phyloP scores from a whole-genome alignment of 2,797 vertebrate genomes.

The Falco novaeseelandiae region DNA sequence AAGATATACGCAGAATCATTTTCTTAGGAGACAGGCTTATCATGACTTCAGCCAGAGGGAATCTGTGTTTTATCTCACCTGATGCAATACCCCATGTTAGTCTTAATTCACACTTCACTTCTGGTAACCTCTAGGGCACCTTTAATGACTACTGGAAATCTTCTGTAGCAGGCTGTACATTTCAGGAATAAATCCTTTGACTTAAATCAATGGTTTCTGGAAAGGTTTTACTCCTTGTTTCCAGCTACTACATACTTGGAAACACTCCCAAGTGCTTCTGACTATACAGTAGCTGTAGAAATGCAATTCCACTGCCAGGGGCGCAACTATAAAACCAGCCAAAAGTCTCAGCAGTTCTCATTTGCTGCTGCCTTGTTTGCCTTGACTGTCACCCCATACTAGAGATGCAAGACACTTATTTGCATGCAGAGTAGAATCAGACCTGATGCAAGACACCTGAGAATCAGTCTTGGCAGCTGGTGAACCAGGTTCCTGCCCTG shows the following conservation, averaged over 20 bases:
- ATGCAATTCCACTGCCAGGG: background rate
- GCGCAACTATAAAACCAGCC: background rate
- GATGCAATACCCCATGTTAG: background rate
- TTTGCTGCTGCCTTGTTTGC: background rate
- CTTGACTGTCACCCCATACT: background rate
- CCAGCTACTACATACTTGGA: constrained; percentile 13
- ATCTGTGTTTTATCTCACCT: constrained; percentile 48
- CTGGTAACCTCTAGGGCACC: constrained; percentile 11
- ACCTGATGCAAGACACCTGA: background rate
- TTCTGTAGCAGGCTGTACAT: constrained; percentile 27
- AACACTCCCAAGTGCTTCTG: background rate
- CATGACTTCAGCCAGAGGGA: background rate
- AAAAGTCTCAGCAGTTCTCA: background rate
- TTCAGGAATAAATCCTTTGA: constrained; percentile 1
- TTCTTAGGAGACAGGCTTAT: constrained; percentile 8
- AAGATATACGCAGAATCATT: background rate
- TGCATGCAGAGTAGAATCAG: fast-evolving
- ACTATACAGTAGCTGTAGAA: background rate
- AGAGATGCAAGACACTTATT: background rate
- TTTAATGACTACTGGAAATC: constrained; percentile 43
- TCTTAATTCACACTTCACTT: constrained; percentile 44
- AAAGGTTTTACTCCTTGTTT: constrained; percentile 25
- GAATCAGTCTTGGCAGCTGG: background rate
- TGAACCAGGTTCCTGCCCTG: background rate
- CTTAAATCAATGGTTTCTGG: constrained; percentile 14